Evolutionary conservation across 2,113 vertebrate genomes (phyloP).

Genomic region (Lophotis ruficrista): DNA sequence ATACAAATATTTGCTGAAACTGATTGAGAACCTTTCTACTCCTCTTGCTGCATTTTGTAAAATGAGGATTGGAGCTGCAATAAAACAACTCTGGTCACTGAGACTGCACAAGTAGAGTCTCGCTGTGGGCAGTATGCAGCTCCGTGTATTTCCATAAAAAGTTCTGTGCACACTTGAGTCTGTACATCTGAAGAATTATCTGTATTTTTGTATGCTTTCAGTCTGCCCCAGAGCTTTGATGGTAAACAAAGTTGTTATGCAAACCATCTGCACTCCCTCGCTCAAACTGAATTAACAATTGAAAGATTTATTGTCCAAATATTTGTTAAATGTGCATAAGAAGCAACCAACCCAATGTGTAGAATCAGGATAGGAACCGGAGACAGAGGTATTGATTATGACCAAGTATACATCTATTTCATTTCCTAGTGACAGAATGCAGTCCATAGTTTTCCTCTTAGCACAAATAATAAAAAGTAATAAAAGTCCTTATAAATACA

Average conservation of each 20-base stretch:
- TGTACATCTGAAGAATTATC: neutral
- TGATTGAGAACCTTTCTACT: neutral
- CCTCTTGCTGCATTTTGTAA: neutral
- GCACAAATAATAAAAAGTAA: neutral
- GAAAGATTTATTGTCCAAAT: neutral
- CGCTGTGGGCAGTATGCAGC: neutral
- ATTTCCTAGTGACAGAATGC: neutral
- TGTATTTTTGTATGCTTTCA: neutral
- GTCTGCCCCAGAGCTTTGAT: neutral
- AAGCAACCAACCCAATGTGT: neutral
- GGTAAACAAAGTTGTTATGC: neutral
- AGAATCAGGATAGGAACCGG: neutral
- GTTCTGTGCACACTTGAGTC: neutral
- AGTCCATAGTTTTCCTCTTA: neutral
- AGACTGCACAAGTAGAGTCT: neutral
- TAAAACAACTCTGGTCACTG: neutral
- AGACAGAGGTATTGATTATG: neutral
- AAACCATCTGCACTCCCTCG: neutral
- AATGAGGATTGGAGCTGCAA: neutral
- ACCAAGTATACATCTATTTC: neutral
- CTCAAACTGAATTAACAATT: neutral
- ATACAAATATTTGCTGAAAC: slow-evolving; percentile 52
- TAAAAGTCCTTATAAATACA: neutral
- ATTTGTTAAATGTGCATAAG: neutral
- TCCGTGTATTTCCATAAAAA: neutral